Base-by-base conservation (phyloP, 2,797 vertebrate genomes). In the Myotis pilosus region DNA sequence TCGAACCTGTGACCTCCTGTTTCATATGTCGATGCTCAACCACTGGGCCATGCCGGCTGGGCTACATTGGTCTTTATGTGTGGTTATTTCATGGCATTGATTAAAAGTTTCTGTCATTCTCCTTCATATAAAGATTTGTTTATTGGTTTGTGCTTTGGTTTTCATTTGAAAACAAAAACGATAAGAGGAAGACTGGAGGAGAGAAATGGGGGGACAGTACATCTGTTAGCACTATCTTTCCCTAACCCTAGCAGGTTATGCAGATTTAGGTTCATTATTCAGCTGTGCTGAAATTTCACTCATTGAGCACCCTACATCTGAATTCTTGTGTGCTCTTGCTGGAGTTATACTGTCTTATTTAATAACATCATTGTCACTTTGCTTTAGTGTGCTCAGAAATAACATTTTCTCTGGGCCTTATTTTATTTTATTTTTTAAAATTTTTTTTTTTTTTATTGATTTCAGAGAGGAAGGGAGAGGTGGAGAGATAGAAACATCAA, bases 111-210 rank as follows among this genome's bases (percentile, higher is more conserved):
- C 66, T 74, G 1, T 72, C 23, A 60, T 79, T 74, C 13, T 86
- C 55, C 81, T 95, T 84, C 11, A 30, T 72, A 25, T 28, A 41
- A 75, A 81, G 57, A 36, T 47, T 7, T 83, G 53, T 69, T 36
- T 89, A 49, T 62, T 80, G 36, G 47, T 80, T 89, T 86, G 51
- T 91, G 44, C 68, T 93, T 84, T 20, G 36, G 16, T 9, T 95
- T 85, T 94, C 38, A 85, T 93, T 91, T 92, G 66, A 69, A 94
- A 96, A 79, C 38, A 53, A 44, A 86, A 95, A 55, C 33, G 53
- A 0, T 55, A 22, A n/a, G 78, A 84, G 38, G 11, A 7, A 28
- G 60, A 41, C 41, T 49, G 38, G 38, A 55, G 68, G 44, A 74
- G 60, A 81, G 80, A n/a, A 51, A 2, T 6, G 16, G 22, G 66